Conservation (phyloP, 2,113 vertebrate species). For the Climacteris rufus region DNA sequence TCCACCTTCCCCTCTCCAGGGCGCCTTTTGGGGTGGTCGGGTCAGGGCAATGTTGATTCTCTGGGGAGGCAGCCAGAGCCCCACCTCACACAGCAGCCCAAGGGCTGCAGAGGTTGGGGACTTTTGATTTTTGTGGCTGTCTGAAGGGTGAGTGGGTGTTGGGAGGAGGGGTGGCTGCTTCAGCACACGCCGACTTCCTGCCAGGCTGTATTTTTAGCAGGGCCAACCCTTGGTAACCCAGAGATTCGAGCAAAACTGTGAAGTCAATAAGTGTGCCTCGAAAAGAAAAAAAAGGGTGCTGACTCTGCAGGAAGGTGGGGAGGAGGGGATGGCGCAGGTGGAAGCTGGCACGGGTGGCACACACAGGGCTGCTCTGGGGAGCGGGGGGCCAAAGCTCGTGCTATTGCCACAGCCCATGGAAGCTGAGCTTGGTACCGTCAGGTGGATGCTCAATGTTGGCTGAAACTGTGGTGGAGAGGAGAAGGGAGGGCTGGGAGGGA, state of each 20-base stretch:
- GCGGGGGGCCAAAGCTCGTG: rapidly evolving
- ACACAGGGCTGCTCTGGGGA: not conserved
- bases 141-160: not conserved
- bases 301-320: not conserved
- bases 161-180: not conserved
- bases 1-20: not conserved
- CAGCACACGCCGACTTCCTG: not conserved
- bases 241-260: not conserved
- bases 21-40: rapidly evolving
- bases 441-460: not conserved
- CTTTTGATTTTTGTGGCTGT: not conserved
- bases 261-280: not conserved
- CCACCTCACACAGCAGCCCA: not conserved
- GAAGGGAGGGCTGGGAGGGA: not conserved
- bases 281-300: not conserved
- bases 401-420: not conserved
- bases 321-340: not conserved
- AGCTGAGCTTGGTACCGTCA: not conserved
- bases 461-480: rapidly evolving
- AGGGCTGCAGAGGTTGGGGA: not conserved
- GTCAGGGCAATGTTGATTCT: not conserved
- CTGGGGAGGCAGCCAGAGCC: not conserved
- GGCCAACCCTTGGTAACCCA: not conserved
- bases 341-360: not conserved
- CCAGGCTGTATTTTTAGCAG: slow-evolving; percentile 33